Percentiles rank a stretch among this genome's conserved stretches.
phyloP scores from a whole-genome alignment of 2,888 invertebrate genomes.

The Mechanitis mazaeus region DNA sequence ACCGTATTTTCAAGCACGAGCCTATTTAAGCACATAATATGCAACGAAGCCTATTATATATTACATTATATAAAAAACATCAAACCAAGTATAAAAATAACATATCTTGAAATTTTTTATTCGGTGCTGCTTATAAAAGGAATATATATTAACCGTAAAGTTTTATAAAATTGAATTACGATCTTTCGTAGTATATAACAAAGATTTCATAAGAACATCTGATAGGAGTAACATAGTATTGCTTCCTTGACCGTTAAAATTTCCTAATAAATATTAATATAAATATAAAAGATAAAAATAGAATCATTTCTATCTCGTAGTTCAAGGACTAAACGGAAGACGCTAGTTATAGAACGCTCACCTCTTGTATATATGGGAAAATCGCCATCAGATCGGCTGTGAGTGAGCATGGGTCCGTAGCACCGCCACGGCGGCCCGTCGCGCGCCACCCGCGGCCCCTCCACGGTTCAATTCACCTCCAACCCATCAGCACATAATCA shows the following conservation, averaged over 20 bases:
- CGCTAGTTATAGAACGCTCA: constrained; percentile 52
- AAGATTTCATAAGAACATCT: no score
- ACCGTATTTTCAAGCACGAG: constrained; percentile 62
- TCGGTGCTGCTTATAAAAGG: no score
- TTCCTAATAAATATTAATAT: no score
- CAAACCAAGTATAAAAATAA: constrained; percentile 10
- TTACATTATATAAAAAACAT: constrained; percentile 21
- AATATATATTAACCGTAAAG: no score
- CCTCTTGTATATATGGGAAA: constrained; percentile 89
- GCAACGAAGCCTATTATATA: constrained; percentile 50
- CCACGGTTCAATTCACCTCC: constrained; percentile 71
- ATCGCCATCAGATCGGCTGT: constrained; percentile 90
- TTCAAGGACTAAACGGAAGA: constrained; percentile 15
- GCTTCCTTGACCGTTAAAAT: no score
- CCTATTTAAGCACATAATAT: constrained; percentile 60
- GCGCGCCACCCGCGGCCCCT: constrained; percentile 72
- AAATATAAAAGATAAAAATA: no score
- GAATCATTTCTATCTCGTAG: background rate
- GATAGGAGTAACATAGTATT: no score
- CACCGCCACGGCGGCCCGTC: constrained; percentile 77
- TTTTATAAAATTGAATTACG: no score
- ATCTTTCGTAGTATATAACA: no score
- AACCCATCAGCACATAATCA: constrained; percentile 59
- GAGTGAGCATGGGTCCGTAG: constrained; percentile 86
- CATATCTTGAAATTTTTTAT: no score